Percentiles rank a stretch among this genome's conserved stretches.
Conservation (phyloP, 2,888 invertebrate genomes). For the Drosophila bunnanda region DNA sequence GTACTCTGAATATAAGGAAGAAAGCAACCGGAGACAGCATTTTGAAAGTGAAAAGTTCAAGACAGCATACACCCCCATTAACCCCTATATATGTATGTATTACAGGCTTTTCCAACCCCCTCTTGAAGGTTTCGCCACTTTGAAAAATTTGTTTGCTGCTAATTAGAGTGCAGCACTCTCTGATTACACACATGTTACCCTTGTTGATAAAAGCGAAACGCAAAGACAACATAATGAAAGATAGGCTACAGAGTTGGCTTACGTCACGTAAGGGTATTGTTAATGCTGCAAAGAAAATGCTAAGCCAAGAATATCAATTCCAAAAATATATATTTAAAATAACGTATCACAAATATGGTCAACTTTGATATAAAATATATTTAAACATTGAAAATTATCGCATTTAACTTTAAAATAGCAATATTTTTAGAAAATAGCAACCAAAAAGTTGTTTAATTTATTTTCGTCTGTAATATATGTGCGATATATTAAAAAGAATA, state of each 20-base stretch:
- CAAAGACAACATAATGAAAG: conserved; percentile 18
- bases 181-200: conserved; percentile 47
- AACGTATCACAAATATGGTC: neutral
- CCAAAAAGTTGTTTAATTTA: too few species aligned
- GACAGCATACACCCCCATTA: conserved; percentile 24
- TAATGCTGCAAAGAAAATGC: neutral
- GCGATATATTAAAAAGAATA: too few species aligned
- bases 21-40: conserved; percentile 24
- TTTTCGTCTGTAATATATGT: too few species aligned
- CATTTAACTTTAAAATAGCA: too few species aligned
- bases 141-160: conserved; percentile 58
- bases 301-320: neutral
- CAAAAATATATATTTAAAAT: neutral
- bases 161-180: conserved; percentile 64
- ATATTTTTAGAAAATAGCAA: too few species aligned
- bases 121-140: conserved; percentile 21
- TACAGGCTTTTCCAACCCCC: neutral
- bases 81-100: conserved; percentile 1
- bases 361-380: neutral
- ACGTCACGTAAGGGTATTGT: conserved; percentile 4
- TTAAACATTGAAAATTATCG: neutral
- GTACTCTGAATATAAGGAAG: conserved; percentile 12
- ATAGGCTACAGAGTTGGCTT: conserved; percentile 13
- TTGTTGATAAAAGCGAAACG: conserved; percentile 18
- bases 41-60: conserved; percentile 65